These are phyloP conservation scores for Thamnaconus septentrionalis DNA, from an alignment of 2,113 vertebrate genomes.

Conservation along the genomic window DNA sequence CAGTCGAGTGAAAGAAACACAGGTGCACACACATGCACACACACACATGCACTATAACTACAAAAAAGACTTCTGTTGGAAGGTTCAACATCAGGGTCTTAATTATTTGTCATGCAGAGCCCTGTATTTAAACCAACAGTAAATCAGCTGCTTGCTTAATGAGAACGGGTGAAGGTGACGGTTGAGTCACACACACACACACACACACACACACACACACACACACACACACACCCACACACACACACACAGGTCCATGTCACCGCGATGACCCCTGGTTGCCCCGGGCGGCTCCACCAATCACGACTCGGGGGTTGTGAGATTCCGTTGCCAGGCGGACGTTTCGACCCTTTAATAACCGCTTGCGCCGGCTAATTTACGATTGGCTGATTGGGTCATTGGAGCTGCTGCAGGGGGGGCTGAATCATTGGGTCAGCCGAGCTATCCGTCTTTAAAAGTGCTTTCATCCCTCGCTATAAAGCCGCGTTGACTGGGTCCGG, in stretches of 20 bases:
- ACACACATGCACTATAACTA: slow-evolving; percentile 13
- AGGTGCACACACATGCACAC: slow-evolving; percentile 1
- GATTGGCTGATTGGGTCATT: slow-evolving; percentile 62
- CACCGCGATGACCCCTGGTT: slow-evolving; percentile 48
- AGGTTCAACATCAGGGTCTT: background rate
- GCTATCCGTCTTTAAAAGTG: slow-evolving; percentile 44
- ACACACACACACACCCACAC: slow-evolving; percentile 41
- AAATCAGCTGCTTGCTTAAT: slow-evolving; percentile 72
- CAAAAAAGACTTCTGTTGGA: too few relatives aligned
- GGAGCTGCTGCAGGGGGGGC: slow-evolving; percentile 17
- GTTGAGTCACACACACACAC: slow-evolving; percentile 38
- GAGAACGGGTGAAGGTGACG: slow-evolving; percentile 64
- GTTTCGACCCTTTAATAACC: slow-evolving; percentile 65
- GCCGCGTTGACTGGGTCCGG: slow-evolving; percentile 9
- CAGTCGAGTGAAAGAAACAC: too few relatives aligned
- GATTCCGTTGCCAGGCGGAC: slow-evolving; percentile 58
- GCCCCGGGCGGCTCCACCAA: slow-evolving; percentile 70
- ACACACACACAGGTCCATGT: slow-evolving; percentile 65
- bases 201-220: slow-evolving; percentile 28
- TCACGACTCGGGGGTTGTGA: slow-evolving; percentile 25
- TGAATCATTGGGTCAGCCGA: slow-evolving; percentile 39
- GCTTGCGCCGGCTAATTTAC: slow-evolving; percentile 62
- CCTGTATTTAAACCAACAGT: slow-evolving; percentile 65
- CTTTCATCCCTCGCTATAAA: slow-evolving; percentile 49
- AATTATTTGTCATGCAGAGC: slow-evolving; percentile 55